Evolutionary conservation across 2,113 vertebrate species (phyloP).

Genomic region (Epinephelus cyanopodus): DNA sequence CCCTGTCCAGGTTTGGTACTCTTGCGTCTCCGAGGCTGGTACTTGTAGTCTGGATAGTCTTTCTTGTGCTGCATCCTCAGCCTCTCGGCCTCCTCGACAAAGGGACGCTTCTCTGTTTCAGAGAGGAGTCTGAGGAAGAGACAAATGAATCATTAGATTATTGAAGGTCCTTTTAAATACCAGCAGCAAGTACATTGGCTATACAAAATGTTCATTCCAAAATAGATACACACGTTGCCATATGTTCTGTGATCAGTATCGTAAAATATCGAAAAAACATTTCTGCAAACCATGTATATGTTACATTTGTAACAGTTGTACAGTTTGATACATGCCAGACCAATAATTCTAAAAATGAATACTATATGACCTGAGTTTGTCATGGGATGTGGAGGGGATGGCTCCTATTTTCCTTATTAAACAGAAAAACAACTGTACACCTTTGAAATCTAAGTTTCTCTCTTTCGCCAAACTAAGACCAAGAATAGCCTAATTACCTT

Average conservation of each 20-base stretch:
- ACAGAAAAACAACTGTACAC: no score
- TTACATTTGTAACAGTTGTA: no score
- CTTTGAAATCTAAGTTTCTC: no score
- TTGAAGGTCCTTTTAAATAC: background rate
- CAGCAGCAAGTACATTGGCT: background rate
- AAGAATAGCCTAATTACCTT: no score
- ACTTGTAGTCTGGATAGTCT: slow-evolving; percentile 95
- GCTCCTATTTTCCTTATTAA: no score
- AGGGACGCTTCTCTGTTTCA: slow-evolving; percentile 92
- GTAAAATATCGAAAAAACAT: no score
- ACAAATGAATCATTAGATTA: background rate
- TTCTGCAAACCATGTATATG: no score
- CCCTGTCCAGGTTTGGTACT: slow-evolving; percentile 86
- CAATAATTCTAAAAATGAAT: no score
- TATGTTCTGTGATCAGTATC: background rate
- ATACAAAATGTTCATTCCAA: background rate
- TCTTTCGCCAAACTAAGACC: no score
- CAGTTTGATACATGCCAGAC: no score
- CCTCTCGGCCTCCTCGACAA: slow-evolving; percentile 92
- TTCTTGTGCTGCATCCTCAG: slow-evolving; percentile 94
- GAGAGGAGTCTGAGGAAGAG: slow-evolving; percentile 87
- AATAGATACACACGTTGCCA: background rate
- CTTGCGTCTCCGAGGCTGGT: slow-evolving; percentile 93
- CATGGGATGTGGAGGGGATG: no score
- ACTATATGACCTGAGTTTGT: no score